phyloP scores from a whole-genome alignment of 2,888 invertebrate genomes.

The Drosophila kambysellisi region DNA sequence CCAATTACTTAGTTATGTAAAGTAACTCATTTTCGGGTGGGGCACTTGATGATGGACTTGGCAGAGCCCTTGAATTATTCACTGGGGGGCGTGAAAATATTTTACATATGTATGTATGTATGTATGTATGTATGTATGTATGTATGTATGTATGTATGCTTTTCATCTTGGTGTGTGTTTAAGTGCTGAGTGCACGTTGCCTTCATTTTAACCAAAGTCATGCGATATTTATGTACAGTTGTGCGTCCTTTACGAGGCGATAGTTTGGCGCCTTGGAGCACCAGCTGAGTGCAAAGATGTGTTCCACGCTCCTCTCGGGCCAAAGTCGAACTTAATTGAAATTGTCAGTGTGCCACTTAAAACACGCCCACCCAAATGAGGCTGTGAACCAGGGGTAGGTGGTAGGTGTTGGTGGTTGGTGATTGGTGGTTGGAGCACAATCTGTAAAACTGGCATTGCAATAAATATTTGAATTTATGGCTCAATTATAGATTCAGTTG shows the following conservation, averaged over 20 bases:
- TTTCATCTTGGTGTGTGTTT: slow-evolving; percentile 46
- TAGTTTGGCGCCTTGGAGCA: slow-evolving; percentile 34
- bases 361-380: slow-evolving; percentile 7
- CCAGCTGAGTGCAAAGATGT: slow-evolving; percentile 63
- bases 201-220: slow-evolving; percentile 66
- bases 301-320: slow-evolving; percentile 40
- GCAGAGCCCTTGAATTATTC: slow-evolving; percentile 62
- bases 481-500: slow-evolving; percentile 50
- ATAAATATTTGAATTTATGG: slow-evolving; percentile 70
- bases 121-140: slow-evolving; percentile 4
- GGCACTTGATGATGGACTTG: slow-evolving; percentile 51
- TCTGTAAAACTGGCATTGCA: slow-evolving; percentile 56
- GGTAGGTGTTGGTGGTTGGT: background rate
- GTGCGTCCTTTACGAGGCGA: slow-evolving; percentile 22
- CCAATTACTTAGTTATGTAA: slow-evolving; percentile 79
- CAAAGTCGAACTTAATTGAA: slow-evolving; percentile 61
- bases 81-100: slow-evolving; percentile 70
- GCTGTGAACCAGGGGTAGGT: background rate
- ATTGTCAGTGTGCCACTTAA: slow-evolving; percentile 38
- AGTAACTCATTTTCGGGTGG: slow-evolving; percentile 74
- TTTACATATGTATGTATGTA: slow-evolving; percentile 57
- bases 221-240: slow-evolving; percentile 70
- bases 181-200: slow-evolving; percentile 68
- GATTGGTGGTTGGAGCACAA: slow-evolving; percentile 17
- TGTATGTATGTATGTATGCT: slow-evolving; percentile 25